Conservation (phyloP, 1,140 invertebrate genomes). For the Scaptomyza montana region DNA sequence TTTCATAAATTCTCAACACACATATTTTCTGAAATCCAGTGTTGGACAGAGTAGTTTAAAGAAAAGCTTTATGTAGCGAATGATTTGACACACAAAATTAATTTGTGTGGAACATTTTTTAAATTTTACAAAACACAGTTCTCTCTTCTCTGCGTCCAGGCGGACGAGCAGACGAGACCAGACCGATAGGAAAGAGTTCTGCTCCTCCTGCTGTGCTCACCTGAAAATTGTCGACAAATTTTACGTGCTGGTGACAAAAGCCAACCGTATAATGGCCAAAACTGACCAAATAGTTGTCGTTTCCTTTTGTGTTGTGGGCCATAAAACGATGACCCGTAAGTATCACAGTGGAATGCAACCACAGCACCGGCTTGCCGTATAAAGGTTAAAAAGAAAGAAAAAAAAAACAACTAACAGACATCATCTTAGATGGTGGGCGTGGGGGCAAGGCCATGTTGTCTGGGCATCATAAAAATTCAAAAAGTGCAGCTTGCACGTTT, state of each 20-base stretch:
- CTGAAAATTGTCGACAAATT: slow-evolving; percentile 39
- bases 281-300: slow-evolving; percentile 8
- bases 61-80: not conserved
- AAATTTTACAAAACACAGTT: slow-evolving; percentile 43
- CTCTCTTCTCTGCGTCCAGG: not conserved
- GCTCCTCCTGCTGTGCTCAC: not conserved
- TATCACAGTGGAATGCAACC: slow-evolving; percentile 56
- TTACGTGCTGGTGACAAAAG: slow-evolving; percentile 30
- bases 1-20: no score
- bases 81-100: slow-evolving; percentile 35
- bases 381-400: slow-evolving; percentile 25
- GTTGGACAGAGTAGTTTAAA: not conserved
- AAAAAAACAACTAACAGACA: slow-evolving; percentile 6
- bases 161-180: no score
- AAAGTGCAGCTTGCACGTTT: slow-evolving; percentile 46
- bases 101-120: slow-evolving; percentile 52
- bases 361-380: slow-evolving; percentile 20
- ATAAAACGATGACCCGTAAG: slow-evolving; percentile 75
- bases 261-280: slow-evolving; percentile 41
- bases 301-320: slow-evolving; percentile 51
- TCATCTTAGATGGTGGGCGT: slow-evolving; percentile 32
- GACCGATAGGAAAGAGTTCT: no score
- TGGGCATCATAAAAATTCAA: slow-evolving; percentile 48
- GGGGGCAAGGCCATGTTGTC: slow-evolving; percentile 13
- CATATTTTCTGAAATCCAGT: no score